Evolutionary conservation across 2,888 invertebrate genomes (phyloP), one percentile per base, ranked within the genome.

Genomic region (Coenonympha arcania): DNA sequence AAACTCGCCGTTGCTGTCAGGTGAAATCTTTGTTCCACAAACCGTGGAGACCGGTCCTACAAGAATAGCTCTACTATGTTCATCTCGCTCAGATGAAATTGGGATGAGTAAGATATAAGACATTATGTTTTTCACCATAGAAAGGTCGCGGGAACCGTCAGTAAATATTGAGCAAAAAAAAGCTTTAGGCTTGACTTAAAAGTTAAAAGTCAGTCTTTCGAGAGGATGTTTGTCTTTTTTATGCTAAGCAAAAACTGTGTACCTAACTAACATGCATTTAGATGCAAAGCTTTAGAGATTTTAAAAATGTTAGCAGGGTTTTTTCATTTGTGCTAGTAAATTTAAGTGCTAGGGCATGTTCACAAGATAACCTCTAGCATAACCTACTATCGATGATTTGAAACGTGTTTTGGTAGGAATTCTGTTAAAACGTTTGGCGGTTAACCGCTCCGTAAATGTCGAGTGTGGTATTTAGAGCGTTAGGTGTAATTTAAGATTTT

Each of bases 11-110:
- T 55, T 61, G 58, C 56, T 61, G 58, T 56, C 69, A 73, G 73
- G 79, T 78, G 79, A 79, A 79, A 79, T 76, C 75, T 66, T 55
- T 64, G 77, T 71, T 59, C 78, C 60, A 77, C 74, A 67, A 76
- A 77, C 63, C 55, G 61, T 56, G 58, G 60, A 48, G 68, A 76
- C 78, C 76, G 74, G 79, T 79, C 69, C 61, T 61, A 55, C 50
- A 54, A 50, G 58, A 52, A 37, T 48, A 42, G 50, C 47, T 43
- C 22, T 28, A 47, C 20, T 44, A 9, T 37, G 16, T 30, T 36
- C 36, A 45, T 45, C 50, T 48, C 31, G 48, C 19, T 51, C n/a
- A 42, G 31, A 31, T 24, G 13, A 30, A 28, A 30, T 13, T 24
- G 24, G 41, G 37, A 51, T 45, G 45, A 47, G 28, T n/a, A 34